These are phyloP conservation scores for Lepidurus apus DNA, from an alignment of 1,140 invertebrate species.

Conservation along the genomic window DNA sequence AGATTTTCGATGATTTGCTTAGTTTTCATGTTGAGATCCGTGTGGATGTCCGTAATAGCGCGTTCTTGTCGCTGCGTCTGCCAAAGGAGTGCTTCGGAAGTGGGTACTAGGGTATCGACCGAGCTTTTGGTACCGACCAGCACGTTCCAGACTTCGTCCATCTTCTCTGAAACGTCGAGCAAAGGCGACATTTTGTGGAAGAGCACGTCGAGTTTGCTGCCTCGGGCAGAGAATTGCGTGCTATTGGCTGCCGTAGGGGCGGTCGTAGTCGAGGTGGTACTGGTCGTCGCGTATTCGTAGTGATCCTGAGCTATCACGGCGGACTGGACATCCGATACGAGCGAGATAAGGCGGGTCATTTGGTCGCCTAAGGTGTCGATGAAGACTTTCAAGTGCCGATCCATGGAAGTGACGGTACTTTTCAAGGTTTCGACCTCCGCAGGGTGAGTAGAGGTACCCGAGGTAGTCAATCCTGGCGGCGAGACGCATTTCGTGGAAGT, in stretches of 20 bases:
- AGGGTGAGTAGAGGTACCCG: background rate
- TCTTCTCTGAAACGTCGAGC: slow-evolving; percentile 76
- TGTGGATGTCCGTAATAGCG: slow-evolving; percentile 78
- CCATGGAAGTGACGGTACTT: slow-evolving; percentile 61
- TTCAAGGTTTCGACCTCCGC: slow-evolving; percentile 16
- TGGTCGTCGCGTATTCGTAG: slow-evolving; percentile 23
- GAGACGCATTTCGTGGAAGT: slow-evolving; percentile 67
- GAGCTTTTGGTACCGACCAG: slow-evolving; percentile 79
- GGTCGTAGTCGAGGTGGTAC: slow-evolving; percentile 26
- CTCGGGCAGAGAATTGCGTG: slow-evolving; percentile 49
- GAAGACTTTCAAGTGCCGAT: slow-evolving; percentile 75
- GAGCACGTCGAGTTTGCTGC: slow-evolving; percentile 68
- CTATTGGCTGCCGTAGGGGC: slow-evolving; percentile 41
- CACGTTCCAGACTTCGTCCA: slow-evolving; percentile 83
- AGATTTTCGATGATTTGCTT: slow-evolving; percentile 82
- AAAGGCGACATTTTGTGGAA: slow-evolving; percentile 73
- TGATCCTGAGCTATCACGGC: slow-evolving; percentile 19
- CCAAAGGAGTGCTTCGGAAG: slow-evolving; percentile 74
- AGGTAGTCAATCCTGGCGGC: slow-evolving; percentile 48
- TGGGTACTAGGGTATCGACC: slow-evolving; percentile 73
- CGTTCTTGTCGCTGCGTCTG: slow-evolving; percentile 79
- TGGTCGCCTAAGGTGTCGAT: slow-evolving; percentile 75
- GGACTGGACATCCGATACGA: slow-evolving; percentile 66
- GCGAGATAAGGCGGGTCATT: slow-evolving; percentile 63
- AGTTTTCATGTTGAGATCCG: slow-evolving; percentile 69